Conservation (phyloP, 2,113 vertebrate genomes). For the Chitala chitala region DNA sequence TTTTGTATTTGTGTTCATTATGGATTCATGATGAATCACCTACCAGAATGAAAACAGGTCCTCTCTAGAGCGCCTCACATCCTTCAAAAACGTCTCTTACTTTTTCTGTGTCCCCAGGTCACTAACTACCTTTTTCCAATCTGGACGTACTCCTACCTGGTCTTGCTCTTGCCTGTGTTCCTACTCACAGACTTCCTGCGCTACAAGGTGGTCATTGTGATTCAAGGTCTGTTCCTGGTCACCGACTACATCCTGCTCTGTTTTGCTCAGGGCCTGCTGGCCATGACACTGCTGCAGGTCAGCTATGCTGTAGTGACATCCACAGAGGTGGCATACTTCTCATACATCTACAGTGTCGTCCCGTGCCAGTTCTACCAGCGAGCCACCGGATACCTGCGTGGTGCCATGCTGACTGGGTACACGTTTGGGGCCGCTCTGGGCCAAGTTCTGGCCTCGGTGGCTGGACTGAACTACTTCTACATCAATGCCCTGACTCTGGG, state of each 20-base stretch:
- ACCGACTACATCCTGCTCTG: slow-evolving; percentile 71
- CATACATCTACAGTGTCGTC: slow-evolving; percentile 90
- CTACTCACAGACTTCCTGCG: slow-evolving; percentile 79
- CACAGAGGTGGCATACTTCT: slow-evolving; percentile 82
- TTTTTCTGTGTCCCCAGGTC: slow-evolving; percentile 66
- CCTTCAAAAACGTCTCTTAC: not conserved
- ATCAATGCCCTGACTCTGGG: slow-evolving; percentile 68
- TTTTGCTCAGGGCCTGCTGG: slow-evolving; percentile 50
- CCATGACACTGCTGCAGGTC: slow-evolving; percentile 77
- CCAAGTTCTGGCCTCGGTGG: slow-evolving; percentile 76
- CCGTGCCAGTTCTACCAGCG: slow-evolving; percentile 69
- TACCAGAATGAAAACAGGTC: too few species aligned
- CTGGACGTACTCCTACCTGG: slow-evolving; percentile 85
- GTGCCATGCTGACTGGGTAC: slow-evolving; percentile 69
- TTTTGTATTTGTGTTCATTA: too few species aligned
- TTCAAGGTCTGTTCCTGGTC: slow-evolving; percentile 52
- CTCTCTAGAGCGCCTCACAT: too few species aligned
- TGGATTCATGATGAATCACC: too few species aligned
- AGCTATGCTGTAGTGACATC: slow-evolving; percentile 71
- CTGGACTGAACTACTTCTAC: slow-evolving; percentile 63
- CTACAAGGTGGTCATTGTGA: slow-evolving; percentile 81
- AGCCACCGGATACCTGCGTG: slow-evolving; percentile 78
- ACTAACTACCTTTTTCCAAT: slow-evolving; percentile 73
- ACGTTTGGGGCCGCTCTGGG: slow-evolving; percentile 71
- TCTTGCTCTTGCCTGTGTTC: slow-evolving; percentile 72